Conservation (phyloP, 2,113 vertebrate species). For the Falcunculus frontatus region DNA sequence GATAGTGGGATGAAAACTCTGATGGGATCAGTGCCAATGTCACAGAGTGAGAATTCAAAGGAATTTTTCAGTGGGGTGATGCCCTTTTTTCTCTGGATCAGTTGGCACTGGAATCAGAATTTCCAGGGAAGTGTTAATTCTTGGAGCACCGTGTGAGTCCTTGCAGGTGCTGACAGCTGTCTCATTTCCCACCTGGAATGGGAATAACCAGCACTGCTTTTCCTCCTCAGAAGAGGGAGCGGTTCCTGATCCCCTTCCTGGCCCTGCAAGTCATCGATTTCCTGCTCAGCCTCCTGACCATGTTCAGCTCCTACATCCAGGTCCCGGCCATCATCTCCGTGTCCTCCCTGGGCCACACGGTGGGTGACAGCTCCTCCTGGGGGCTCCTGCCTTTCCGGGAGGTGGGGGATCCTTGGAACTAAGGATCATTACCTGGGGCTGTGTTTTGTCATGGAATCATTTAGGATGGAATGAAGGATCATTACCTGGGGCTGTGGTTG, state of each 20-base stretch:
- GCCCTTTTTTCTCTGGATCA: background rate
- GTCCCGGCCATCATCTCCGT: constrained; percentile 59
- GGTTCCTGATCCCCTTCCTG: constrained; percentile 75
- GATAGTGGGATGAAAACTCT: background rate
- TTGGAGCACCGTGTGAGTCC: background rate
- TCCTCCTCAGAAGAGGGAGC: constrained; percentile 62
- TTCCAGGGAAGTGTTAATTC: background rate
- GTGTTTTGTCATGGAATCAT: background rate
- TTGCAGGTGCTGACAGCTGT: background rate
- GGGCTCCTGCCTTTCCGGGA: rapidly evolving
- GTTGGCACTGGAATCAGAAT: background rate
- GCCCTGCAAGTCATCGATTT: constrained; percentile 77
- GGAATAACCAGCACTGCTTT: background rate
- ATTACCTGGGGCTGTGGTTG: background rate
- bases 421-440: background rate
- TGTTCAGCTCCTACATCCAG: constrained; percentile 73
- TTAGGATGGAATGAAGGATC: background rate
- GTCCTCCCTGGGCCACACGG: constrained; percentile 21
- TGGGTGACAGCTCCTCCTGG: constrained; percentile 21
- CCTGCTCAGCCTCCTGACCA: constrained; percentile 72
- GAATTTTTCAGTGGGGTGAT: background rate
- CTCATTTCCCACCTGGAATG: background rate
- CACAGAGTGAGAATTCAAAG: background rate
- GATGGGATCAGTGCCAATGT: too few species aligned
- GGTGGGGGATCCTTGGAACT: too few species aligned